A percentile compares a stretch with the other conserved stretches of the same genome.
phyloP scores from a whole-genome alignment of 1,140 invertebrate genomes.

The Drosophila chauvacae region DNA sequence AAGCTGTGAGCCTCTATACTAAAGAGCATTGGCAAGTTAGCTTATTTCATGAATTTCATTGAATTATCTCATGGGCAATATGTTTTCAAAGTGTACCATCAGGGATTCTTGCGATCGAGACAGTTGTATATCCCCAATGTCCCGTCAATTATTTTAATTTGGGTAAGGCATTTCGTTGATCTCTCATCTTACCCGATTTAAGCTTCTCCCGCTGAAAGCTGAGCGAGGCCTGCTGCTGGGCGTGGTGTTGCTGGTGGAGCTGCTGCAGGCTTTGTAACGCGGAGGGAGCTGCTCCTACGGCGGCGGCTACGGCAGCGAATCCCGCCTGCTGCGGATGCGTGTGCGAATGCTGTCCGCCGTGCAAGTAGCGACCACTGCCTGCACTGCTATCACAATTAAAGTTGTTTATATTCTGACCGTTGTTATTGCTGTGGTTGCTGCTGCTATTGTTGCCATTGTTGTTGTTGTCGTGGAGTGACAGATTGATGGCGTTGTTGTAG shows the following conservation, averaged over 20 bases:
- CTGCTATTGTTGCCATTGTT: conserved; percentile 46
- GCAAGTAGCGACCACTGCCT: conserved; percentile 63
- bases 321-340: conserved; percentile 56
- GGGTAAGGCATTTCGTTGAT: not conserved
- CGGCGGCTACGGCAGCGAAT: conserved; percentile 66
- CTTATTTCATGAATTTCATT: not conserved
- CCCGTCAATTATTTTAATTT: not conserved
- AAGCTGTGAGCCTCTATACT: not conserved
- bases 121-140: too few species aligned
- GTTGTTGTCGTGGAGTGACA: conserved; percentile 76
- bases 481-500: conserved; percentile 84
- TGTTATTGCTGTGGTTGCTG: conserved; percentile 42
- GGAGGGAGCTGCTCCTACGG: conserved; percentile 62
- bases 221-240: conserved; percentile 77
- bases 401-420: conserved; percentile 74
- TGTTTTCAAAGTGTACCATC: not conserved
- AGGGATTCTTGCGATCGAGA: too few species aligned
- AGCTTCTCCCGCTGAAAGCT: conserved; percentile 79
- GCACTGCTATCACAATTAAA: conserved; percentile 79
- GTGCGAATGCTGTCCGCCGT: conserved; percentile 40
- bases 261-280: conserved; percentile 83
- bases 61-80: not conserved
- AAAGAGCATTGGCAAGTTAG: not conserved
- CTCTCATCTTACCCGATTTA: conserved; percentile 66
- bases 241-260: conserved; percentile 83